Conservation (phyloP, 2,888 invertebrate genomes). For the Marronus borbonicus region DNA sequence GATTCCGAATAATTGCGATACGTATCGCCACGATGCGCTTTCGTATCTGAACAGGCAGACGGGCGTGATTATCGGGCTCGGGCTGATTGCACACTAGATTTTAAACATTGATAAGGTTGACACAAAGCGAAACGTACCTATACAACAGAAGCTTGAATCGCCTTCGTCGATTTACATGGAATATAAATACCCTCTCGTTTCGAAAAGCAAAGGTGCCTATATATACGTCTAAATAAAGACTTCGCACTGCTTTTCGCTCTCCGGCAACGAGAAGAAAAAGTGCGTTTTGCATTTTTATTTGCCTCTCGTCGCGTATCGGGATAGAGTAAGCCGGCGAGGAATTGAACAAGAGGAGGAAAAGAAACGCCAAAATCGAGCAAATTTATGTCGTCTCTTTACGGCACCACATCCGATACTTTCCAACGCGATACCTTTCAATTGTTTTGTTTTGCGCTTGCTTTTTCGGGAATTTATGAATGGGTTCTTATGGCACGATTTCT, state of each 20-base stretch:
- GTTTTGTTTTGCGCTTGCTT: conserved; percentile 31
- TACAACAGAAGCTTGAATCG: conserved; percentile 50
- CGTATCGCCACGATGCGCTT: conserved; percentile 26
- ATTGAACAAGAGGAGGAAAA: conserved; percentile 26
- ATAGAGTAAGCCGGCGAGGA: neutral
- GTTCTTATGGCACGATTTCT: conserved; percentile 31
- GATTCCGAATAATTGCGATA: conserved; percentile 44
- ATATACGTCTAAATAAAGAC: conserved; percentile 41
- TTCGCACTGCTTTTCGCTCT: conserved; percentile 23
- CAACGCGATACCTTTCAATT: conserved; percentile 22
- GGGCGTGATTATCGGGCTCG: conserved; percentile 3
- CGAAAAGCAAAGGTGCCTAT: conserved; percentile 23
- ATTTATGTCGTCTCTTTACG: conserved; percentile 36
- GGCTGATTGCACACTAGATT: conserved; percentile 34
- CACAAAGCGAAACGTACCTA: conserved; percentile 38
- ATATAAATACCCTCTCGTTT: conserved; percentile 48
- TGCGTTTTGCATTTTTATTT: conserved; percentile 40
- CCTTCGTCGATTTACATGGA: conserved; percentile 44
- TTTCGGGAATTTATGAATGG: conserved; percentile 38
- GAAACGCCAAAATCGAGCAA: conserved; percentile 18
- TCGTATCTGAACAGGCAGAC: conserved; percentile 1
- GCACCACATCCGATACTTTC: conserved; percentile 31
- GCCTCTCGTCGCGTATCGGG: conserved; percentile 13
- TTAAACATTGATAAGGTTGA: conserved; percentile 36
- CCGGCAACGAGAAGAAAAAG: conserved; percentile 27